phyloP scores from a whole-genome alignment of 2,113 vertebrate species.

The Silurus meridionalis region DNA sequence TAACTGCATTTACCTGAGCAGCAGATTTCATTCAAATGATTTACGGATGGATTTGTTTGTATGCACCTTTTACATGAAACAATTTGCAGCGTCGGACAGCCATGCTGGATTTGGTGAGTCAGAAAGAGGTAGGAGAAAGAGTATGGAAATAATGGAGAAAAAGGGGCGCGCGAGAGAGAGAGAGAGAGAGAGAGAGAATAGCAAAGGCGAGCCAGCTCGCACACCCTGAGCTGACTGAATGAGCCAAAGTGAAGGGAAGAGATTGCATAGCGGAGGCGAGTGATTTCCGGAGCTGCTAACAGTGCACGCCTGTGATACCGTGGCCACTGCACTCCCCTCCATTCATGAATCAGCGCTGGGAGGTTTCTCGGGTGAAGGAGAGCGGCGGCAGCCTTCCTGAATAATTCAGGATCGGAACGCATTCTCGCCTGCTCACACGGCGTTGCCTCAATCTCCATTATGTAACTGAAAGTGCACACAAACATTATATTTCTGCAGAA shows the following conservation, averaged over 20 bases:
- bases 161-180: neutral
- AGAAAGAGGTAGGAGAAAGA: neutral
- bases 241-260: constrained; percentile 22
- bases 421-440: constrained; percentile 58
- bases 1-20: neutral
- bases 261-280: constrained; percentile 33
- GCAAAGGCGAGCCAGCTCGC: constrained; percentile 10
- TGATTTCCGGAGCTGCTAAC: constrained; percentile 41
- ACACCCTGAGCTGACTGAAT: constrained; percentile 21
- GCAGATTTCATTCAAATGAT: neutral
- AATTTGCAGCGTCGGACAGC: constrained; percentile 24
- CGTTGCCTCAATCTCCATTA: constrained; percentile 63
- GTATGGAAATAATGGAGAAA: neutral
- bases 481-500: constrained; percentile 55
- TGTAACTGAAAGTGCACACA: constrained; percentile 50
- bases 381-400: constrained; percentile 72
- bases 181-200: constrained; percentile 7
- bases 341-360: constrained; percentile 76
- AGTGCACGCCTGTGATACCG: constrained; percentile 38
- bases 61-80: constrained; percentile 3
- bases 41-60: neutral
- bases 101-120: constrained; percentile 10
- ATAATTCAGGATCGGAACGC: constrained; percentile 70
- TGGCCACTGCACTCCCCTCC: constrained; percentile 63
- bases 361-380: constrained; percentile 59